phyloP scores from a whole-genome alignment of 2,797 vertebrate species.

The Pogonophryne albipinna region DNA sequence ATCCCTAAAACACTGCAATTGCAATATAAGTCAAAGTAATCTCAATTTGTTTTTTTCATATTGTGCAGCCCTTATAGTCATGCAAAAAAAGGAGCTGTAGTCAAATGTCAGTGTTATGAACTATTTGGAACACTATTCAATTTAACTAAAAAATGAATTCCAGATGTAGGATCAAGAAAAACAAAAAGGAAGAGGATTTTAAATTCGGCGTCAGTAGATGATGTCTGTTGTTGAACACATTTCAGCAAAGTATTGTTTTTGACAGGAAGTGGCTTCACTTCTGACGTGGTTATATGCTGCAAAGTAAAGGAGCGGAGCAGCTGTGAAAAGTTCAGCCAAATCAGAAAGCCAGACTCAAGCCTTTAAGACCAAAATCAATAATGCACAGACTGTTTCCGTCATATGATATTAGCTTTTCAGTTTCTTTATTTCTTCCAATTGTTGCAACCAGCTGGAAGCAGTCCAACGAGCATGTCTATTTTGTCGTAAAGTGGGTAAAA shows the following conservation, averaged over 20 bases:
- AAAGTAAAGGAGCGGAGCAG: conserved; percentile 13
- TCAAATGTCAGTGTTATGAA: too few relatives aligned
- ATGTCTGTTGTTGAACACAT: conserved; percentile 16
- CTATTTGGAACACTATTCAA: too few relatives aligned
- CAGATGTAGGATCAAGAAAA: too few relatives aligned
- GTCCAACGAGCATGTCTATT: conserved; percentile 22
- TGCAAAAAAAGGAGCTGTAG: too few relatives aligned
- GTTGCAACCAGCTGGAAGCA: conserved; percentile 16
- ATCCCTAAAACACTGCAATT: too few relatives aligned
- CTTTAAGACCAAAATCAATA: conserved; percentile 38
- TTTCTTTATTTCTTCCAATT: conserved; percentile 1
- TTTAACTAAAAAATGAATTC: too few relatives aligned
- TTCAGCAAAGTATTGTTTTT: conserved; percentile 6
- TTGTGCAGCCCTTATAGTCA: too few relatives aligned
- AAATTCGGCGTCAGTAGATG: neutral
- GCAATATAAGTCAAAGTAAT: too few relatives aligned
- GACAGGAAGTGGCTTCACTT: conserved; percentile 14
- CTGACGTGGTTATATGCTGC: neutral
- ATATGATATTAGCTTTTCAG: neutral
- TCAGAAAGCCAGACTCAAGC: conserved; percentile 16
- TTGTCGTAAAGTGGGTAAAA: conserved; percentile 9
- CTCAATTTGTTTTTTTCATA: too few relatives aligned
- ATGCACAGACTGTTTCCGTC: neutral
- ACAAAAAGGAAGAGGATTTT: neutral
- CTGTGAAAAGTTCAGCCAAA: conserved; percentile 8